These are phyloP conservation scores for Arbacia lixula DNA, from an alignment of 53 echinoderm and acorn worm genomes.

Conservation along the genomic window DNA sequence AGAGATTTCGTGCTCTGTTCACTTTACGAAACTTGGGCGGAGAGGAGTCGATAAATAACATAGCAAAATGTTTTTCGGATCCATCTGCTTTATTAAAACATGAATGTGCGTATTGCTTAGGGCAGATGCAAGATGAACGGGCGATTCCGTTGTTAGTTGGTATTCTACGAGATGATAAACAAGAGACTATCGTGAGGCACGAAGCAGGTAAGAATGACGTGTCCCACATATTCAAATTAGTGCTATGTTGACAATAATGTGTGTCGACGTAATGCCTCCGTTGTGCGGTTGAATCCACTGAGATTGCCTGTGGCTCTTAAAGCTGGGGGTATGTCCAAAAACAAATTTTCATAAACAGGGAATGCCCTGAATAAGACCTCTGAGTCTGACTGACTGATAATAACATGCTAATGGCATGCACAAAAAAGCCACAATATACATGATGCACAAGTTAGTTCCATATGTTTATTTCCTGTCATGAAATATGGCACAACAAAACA, in stretches of 20 bases:
- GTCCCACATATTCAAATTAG: neutral
- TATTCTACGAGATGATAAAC: conserved; percentile 76
- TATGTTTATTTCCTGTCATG: too few relatives aligned
- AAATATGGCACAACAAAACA: too few relatives aligned
- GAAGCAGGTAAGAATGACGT: conserved; percentile 95
- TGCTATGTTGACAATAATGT: neutral
- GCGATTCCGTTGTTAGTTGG: conserved; percentile 75
- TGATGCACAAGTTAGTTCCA: too few relatives aligned
- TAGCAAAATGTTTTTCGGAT: conserved; percentile 75
- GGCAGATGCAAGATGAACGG: conserved; percentile 94
- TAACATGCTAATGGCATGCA: too few relatives aligned
- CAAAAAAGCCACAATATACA: too few relatives aligned
- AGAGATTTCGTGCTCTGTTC: conserved; percentile 94
- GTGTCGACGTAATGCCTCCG: too few relatives aligned
- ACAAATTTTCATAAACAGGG: too few relatives aligned
- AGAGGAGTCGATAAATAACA: conserved; percentile 72
- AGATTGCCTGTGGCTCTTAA: too few relatives aligned
- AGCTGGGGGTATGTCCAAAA: too few relatives aligned
- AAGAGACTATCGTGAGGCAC: conserved; percentile 95
- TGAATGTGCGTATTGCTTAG: conserved; percentile 94
- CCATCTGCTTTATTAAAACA: conserved; percentile 90
- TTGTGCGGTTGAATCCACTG: too few relatives aligned
- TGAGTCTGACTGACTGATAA: too few relatives aligned
- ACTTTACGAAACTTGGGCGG: conserved; percentile 96
- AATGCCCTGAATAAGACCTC: too few relatives aligned